These are phyloP conservation scores for Laothoe populi DNA, from an alignment of 2,888 invertebrate genomes.

Conservation along the genomic window DNA sequence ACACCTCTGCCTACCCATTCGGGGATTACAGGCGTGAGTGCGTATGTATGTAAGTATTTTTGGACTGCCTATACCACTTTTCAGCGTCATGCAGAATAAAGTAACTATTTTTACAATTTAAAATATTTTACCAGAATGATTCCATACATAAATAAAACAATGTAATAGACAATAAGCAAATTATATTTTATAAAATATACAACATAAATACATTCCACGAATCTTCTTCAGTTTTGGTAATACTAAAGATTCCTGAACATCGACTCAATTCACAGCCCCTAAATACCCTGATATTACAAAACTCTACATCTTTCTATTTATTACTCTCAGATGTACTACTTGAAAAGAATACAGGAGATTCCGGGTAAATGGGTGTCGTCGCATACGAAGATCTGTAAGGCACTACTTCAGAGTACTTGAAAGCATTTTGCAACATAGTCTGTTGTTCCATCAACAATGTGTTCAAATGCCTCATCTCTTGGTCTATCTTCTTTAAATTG, in stretches of 20 bases:
- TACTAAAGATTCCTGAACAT: not conserved
- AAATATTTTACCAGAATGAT: too few relatives aligned
- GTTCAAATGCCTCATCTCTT: slow-evolving; percentile 88
- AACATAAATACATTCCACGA: not conserved
- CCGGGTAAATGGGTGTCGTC: slow-evolving; percentile 56
- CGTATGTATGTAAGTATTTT: too few relatives aligned
- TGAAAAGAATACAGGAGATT: slow-evolving; percentile 67
- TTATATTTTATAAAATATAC: slow-evolving; percentile 3
- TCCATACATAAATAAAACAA: not conserved
- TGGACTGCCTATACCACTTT: too few relatives aligned
- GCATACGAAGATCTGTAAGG: slow-evolving; percentile 54
- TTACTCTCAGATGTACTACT: slow-evolving; percentile 35
- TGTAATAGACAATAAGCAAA: not conserved
- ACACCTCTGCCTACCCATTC: too few relatives aligned
- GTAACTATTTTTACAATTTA: too few relatives aligned
- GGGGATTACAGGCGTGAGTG: too few relatives aligned
- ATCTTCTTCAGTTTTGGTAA: not conserved
- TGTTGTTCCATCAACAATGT: slow-evolving; percentile 75
- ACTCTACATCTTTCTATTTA: slow-evolving; percentile 16
- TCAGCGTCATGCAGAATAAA: too few relatives aligned
- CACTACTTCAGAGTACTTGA: slow-evolving; percentile 56
- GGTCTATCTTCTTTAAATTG: slow-evolving; percentile 88
- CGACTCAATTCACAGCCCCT: not conserved
- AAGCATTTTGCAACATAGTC: slow-evolving; percentile 63
- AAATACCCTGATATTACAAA: slow-evolving; percentile 2